Base-by-base conservation (phyloP, 1,140 invertebrate genomes). In the Sminthurides bifidus region DNA sequence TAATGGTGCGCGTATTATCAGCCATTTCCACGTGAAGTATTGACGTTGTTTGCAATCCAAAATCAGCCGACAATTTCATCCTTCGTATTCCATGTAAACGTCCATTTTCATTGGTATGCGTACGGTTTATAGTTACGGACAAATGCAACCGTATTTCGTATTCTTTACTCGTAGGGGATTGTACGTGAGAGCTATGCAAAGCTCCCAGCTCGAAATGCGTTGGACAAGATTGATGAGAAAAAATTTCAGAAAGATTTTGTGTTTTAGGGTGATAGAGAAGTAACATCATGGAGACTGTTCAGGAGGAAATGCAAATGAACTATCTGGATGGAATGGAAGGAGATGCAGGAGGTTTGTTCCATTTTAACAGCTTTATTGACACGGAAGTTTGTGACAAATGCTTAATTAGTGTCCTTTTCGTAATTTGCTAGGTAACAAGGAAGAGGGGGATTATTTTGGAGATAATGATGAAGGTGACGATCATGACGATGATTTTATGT, bases 291-390 rank as follows among this genome's bases (percentile, higher is more conserved):
- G 58, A 60, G 17, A 50, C 30, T 48, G 41, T 45, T 6, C 43
- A 52, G 15, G 62, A 56, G 19, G 62, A 58, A 3, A 55, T 63
- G 44, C 58, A 58, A 10, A 52, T 60, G 24, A 45, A 41, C 1
- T 60, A 60, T 37, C 19, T 64, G 17, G 61, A 59, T 21, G 61
- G 51, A 12, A 51, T 60, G 43, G 58, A 57, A 30, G 55, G 29
- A 5, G 57, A 58, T 14, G 49, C 5, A 52, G 50, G 50, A 8
- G 12, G 21, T 19, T 12, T 19, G 8, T 21, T 43, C 41, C 8
- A 21, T 43, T 15, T 15, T 43, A 43, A 12, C 8, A 21, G 17
- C 6, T 43, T 21, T 10, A 48, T 48, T 24, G 14, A 33, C 12
- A n/a, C n/a, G 24, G 10, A 38, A 27, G 14, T 6, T 43, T 10